phyloP scores from a whole-genome alignment of 1,140 invertebrate species.

The Brachystomella parvula region DNA sequence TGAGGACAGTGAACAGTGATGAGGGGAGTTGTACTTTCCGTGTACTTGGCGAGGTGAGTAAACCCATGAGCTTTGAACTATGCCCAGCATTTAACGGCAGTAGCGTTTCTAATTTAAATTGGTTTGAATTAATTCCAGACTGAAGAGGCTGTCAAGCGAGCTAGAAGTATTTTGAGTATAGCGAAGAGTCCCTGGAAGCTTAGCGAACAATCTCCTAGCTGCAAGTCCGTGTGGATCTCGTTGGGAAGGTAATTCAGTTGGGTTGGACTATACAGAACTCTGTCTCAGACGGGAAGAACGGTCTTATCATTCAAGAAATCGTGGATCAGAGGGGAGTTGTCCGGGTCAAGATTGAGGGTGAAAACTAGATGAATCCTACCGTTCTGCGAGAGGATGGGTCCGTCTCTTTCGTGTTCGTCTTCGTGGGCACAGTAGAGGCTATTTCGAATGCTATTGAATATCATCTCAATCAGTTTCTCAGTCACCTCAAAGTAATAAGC shows the following conservation, averaged over 20 bases:
- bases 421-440: constrained; percentile 92
- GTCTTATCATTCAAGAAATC: constrained; percentile 96
- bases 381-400: constrained; percentile 84
- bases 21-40: constrained; percentile 82
- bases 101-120: too few species aligned
- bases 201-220: too few species aligned
- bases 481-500: constrained; percentile 88
- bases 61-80: too few species aligned
- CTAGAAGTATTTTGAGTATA: constrained; percentile 91
- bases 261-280: too few species aligned
- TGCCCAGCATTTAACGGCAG: too few species aligned
- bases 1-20: too few species aligned
- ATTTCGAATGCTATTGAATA: constrained; percentile 96
- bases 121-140: too few species aligned
- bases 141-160: constrained; percentile 75
- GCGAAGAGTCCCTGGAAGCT: constrained; percentile 89
- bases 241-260: constrained; percentile 97
- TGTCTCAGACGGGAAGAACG: constrained; percentile 98
- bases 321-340: constrained; percentile 97
- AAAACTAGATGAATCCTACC: constrained; percentile 84
- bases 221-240: constrained; percentile 85
- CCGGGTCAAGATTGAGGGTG: constrained; percentile 92
- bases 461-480: too few species aligned
- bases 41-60: constrained; percentile 85
- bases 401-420: constrained; percentile 95